A percentile compares a stretch with the other conserved stretches of the same genome.
phyloP scores from a whole-genome alignment of 2,888 invertebrate genomes.

The Meganola albula region DNA sequence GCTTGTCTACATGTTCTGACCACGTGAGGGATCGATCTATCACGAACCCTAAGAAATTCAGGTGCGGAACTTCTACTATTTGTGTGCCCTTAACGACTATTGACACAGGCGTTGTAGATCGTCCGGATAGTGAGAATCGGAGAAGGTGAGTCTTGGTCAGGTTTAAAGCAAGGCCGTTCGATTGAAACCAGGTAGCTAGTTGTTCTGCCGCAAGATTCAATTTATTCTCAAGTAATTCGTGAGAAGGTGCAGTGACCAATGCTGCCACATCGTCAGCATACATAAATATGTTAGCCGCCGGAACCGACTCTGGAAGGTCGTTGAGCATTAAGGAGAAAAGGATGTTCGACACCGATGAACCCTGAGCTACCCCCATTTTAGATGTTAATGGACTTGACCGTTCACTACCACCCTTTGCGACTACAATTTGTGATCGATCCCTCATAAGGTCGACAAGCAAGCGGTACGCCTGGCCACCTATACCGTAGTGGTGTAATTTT shows the following conservation, averaged over 20 bases:
- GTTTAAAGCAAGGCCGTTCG: constrained; percentile 4
- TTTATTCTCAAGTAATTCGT: constrained; percentile 1
- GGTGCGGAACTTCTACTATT: background rate
- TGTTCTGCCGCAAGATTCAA: constrained; percentile 1
- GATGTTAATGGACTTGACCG: constrained; percentile 3
- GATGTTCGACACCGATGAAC: constrained; percentile 7
- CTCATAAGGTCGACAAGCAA: constrained; percentile 7
- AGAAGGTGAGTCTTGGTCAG: background rate
- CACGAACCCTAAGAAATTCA: constrained; percentile 5
- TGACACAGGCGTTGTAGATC: background rate
- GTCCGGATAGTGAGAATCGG: background rate
- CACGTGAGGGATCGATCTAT: constrained; percentile 4
- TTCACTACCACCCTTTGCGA: constrained; percentile 3
- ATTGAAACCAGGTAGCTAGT: constrained; percentile 6
- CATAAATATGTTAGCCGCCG: background rate
- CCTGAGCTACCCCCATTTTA: constrained; percentile 8
- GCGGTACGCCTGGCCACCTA: too few species aligned
- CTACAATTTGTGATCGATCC: constrained; percentile 5
- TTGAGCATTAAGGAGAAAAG: constrained; percentile 6
- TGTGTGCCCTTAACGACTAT: background rate
- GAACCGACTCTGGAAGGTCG: constrained; percentile 1
- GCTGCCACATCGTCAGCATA: too few species aligned
- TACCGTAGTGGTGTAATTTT: constrained; percentile 7
- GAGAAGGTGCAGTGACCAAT: background rate
- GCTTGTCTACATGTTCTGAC: constrained; percentile 4